A percentile compares a stretch with the other conserved stretches of the same genome.
phyloP scores from a whole-genome alignment of 2,113 vertebrate genomes.

The Rafetus swinhoei region DNA sequence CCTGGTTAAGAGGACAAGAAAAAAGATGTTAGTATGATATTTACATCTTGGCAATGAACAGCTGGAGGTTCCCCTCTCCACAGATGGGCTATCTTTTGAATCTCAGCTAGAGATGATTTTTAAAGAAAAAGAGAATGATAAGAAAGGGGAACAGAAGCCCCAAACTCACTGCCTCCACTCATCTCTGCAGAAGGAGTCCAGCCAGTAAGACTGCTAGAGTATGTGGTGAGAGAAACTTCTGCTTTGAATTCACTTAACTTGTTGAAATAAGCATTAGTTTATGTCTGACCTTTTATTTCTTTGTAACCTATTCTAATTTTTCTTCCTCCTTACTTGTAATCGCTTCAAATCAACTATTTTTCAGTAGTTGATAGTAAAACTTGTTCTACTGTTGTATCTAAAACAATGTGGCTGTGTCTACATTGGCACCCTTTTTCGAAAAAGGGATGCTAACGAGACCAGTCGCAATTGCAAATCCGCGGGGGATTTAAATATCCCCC shows the following conservation, averaged over 20 bases:
- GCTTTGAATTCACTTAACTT: background rate
- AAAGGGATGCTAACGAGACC: too few species aligned
- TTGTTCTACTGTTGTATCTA: background rate
- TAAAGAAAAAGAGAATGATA: background rate
- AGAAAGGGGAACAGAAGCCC: background rate
- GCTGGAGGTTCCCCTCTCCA: background rate
- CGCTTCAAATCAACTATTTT: background rate
- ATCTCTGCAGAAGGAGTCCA: background rate
- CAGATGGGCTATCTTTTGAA: background rate
- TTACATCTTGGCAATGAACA: background rate
- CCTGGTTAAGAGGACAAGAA: background rate
- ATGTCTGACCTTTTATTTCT: background rate
- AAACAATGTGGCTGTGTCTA: background rate
- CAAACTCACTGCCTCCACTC: background rate
- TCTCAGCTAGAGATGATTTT: background rate
- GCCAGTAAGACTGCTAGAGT: background rate
- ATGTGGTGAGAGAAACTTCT: background rate
- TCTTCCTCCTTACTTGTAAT: background rate
- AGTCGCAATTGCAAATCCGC: too few species aligned
- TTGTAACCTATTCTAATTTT: background rate
- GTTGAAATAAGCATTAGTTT: background rate
- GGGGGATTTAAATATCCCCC: too few species aligned
- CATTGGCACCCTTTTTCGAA: too few species aligned
- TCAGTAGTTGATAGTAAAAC: background rate
- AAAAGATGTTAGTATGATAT: background rate